Conservation (phyloP, 2,888 invertebrate species). For the Neoascia interrupta region DNA sequence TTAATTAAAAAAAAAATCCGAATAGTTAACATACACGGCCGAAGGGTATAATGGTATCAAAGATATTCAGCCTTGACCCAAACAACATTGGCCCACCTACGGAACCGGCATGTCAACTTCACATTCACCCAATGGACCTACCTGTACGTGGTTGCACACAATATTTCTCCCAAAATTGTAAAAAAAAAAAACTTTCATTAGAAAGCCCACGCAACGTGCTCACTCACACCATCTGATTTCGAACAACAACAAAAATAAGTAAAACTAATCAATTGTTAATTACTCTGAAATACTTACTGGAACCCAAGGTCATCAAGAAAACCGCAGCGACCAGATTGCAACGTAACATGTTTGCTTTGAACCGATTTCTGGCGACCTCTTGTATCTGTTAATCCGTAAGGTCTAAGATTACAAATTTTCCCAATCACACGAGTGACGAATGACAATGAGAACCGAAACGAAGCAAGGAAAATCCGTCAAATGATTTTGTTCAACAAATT, state of each 20-base stretch:
- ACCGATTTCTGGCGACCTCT: too few species aligned
- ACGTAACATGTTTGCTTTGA: constrained; percentile 62
- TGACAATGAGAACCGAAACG: constrained; percentile 14
- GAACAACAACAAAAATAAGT: background rate
- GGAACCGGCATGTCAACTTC: constrained; percentile 50
- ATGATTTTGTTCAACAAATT: background rate
- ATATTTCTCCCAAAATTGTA: background rate
- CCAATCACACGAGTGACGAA: constrained; percentile 3
- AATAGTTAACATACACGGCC: constrained; percentile 28
- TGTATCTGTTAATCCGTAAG: constrained; percentile 15
- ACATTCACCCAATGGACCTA: background rate
- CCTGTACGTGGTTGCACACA: background rate
- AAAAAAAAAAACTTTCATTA: constrained; percentile 7
- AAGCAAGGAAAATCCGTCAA: constrained; percentile 25
- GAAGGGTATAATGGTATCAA: constrained; percentile 30
- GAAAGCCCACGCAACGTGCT: background rate
- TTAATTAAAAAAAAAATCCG: constrained; percentile 16
- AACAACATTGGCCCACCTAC: constrained; percentile 34
- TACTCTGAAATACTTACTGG: constrained; percentile 48
- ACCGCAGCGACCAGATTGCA: constrained; percentile 42
- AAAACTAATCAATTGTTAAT: background rate
- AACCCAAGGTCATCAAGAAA: constrained; percentile 60
- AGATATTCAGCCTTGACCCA: constrained; percentile 57
- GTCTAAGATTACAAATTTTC: constrained; percentile 8
- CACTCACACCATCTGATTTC: background rate